Evolutionary conservation across 2,888 invertebrate species (phyloP), one percentile per base, ranked within the genome.

Genomic region (Periphyllus acericola): DNA sequence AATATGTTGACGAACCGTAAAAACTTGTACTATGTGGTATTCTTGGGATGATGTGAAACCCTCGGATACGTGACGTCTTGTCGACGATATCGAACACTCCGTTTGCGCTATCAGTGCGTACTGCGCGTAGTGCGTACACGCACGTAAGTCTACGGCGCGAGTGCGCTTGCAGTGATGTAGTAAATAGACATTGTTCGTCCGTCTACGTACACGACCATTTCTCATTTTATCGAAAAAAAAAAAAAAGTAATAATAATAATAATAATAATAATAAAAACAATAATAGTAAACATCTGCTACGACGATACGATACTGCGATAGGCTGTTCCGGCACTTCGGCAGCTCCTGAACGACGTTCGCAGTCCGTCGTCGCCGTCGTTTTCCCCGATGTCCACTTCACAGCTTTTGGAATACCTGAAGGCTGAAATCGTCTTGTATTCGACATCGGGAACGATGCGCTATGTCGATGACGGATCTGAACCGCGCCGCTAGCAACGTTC

Each of bases 221-320:
- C n/a, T n/a, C 60, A 25, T 60, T 60, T 60, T 19, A 25, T n/a
- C 66, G n/a, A 66, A n/a, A 66, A n/a, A n/a, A 21, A 19, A 60
- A 21, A 21, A 60, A 60, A 21, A 55, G 19, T 55, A 55, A 55
- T 55, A 55, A 11, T 55, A 55, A 11, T 55, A 55, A 21, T 25
- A 60, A 60, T 21, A 60, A 21, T 60, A 60, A 60, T 46, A 46
- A 55, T 19, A 82, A 72, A 3, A 52, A 74, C n/a, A 83, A 83
- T 36, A 83, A 83, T 40, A 83, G 74, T 83, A 74, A 83, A 83
- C 72, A 83, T 74, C 55, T 75, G 74, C 60, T 36, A 6, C 36
- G 32, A 60, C 40, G 68, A n/a, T 68, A 52, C 71, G 68, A 71
- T 25, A 34, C n/a, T 72, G 32, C 55, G 55, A 83, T 83, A 74